Base-by-base conservation (phyloP, 1,140 invertebrate species). In the Cepaea nemoralis region DNA sequence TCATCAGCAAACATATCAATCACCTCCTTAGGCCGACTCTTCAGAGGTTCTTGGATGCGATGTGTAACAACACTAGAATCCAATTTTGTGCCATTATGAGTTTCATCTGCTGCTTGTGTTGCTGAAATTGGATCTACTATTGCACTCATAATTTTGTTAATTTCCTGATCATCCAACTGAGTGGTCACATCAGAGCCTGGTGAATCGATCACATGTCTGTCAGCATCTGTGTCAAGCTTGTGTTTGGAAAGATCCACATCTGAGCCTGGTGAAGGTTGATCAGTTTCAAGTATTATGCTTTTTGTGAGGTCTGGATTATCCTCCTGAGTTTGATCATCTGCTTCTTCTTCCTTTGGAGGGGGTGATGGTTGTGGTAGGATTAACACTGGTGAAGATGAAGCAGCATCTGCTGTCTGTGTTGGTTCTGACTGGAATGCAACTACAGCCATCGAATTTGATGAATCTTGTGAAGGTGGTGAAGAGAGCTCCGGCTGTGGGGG, bases 1-100 rank as follows among this genome's bases (percentile, higher is more conserved):
- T 71, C 19, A 35, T 71, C 69, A 40, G 69, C 69, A 71, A 71
- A 71, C 69, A 71, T 71, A 37, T 71, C 73, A 40, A 50, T 75
- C 31, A 75, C 24, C 35, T 75, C 73, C 35, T 50, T 33, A 19
- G 73, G 1, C 22, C 33, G 27, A 6, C 16, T 63, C 59, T 31
- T 31, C 16, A 31, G n/a, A 14, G n/a, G 10, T 35, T 27, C n/a
- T 55, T 75, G 48, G 12, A 50, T 24, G 22, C 16, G 37, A 24
- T 37, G n/a, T 45, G 10, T 27, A 45, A 45, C 42, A 45, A 10
- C 42, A 45, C 6, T 39, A 19, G 37, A 40, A 27, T 48, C 45
- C 5, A 27, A 8, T 22, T 75, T 50, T 50, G 35, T 42, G 16
- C 1, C 10, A 10, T 10, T 31, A 24, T 22, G 14, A 35, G n/a